Conservation (phyloP, 2,113 vertebrate genomes). For the Xiphias gladius region DNA sequence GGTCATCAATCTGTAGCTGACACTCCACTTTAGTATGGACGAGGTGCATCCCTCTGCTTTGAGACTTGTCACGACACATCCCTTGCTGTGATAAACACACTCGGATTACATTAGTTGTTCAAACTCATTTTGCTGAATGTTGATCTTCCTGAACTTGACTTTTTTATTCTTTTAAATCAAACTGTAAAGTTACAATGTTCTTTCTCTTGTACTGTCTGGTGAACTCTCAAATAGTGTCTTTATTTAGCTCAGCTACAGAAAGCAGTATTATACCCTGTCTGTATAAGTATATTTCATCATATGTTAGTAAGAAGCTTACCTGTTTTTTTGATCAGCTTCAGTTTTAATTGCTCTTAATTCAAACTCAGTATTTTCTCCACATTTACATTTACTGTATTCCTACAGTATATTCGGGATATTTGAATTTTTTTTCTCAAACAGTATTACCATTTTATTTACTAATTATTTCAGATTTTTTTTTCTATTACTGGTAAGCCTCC, state of each 20-base stretch:
- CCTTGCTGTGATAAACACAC: constrained; percentile 24
- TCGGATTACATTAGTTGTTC: constrained; percentile 17
- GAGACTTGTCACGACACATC: constrained; percentile 14
- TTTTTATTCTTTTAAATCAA: constrained; percentile 14
- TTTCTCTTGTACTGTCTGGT: neutral
- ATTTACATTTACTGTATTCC: too few species aligned
- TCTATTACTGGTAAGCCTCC: too few species aligned
- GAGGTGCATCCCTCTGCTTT: constrained; percentile 25
- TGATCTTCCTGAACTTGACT: neutral
- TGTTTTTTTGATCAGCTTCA: too few species aligned
- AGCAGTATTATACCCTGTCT: neutral
- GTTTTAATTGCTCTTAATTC: too few species aligned
- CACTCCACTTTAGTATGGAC: constrained; percentile 36
- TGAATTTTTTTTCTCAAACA: too few species aligned
- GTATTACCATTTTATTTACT: too few species aligned
- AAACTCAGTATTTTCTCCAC: too few species aligned
- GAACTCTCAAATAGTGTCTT: too few species aligned
- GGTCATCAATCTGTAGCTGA: constrained; percentile 58
- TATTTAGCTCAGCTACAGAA: neutral
- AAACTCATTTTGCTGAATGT: constrained; percentile 15
- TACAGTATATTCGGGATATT: too few species aligned
- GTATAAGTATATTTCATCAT: too few species aligned
- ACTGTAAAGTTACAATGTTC: neutral
- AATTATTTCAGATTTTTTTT: too few species aligned
- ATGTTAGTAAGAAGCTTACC: too few species aligned